phyloP scores from a whole-genome alignment of 2,888 invertebrate genomes.

The Eulithis prunata region DNA sequence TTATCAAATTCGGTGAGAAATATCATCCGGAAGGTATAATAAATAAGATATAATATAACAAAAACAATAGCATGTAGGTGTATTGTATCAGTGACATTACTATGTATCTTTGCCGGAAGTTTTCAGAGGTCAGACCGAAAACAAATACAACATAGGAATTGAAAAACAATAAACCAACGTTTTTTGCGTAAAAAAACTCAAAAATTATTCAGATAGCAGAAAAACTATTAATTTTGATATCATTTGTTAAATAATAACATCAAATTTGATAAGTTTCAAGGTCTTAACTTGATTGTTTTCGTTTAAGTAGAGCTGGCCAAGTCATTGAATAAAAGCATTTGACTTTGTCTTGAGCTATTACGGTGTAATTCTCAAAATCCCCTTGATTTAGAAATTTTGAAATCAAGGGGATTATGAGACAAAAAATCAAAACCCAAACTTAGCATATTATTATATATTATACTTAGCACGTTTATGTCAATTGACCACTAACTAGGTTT shows the following conservation, averaged over 20 bases:
- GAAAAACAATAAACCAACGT: slow-evolving; percentile 48
- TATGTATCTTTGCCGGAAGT: slow-evolving; percentile 47
- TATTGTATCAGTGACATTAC: slow-evolving; percentile 34
- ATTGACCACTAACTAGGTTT: neutral
- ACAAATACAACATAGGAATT: slow-evolving; percentile 36
- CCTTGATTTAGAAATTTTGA: no score
- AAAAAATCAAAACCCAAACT: no score
- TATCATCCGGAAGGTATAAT: slow-evolving; percentile 32
- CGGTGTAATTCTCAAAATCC: no score
- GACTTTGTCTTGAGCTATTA: no score
- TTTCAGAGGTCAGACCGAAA: slow-evolving; percentile 43
- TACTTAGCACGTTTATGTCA: neutral
- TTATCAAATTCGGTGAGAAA: slow-evolving; percentile 23
- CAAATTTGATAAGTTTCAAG: slow-evolving; percentile 32
- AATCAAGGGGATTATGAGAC: no score
- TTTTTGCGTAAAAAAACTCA: slow-evolving; percentile 13
- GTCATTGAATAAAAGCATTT: no score
- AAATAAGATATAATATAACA: slow-evolving; percentile 30
- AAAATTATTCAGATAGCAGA: slow-evolving; percentile 50
- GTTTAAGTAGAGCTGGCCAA: no score
- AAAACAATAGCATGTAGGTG: slow-evolving; percentile 32
- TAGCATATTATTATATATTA: no score
- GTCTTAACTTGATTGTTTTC: neutral
- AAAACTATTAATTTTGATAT: slow-evolving; percentile 29
- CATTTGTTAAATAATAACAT: slow-evolving; percentile 26